Conservation (phyloP, 2,113 vertebrate species). For the Cranoglanis bouderius region DNA sequence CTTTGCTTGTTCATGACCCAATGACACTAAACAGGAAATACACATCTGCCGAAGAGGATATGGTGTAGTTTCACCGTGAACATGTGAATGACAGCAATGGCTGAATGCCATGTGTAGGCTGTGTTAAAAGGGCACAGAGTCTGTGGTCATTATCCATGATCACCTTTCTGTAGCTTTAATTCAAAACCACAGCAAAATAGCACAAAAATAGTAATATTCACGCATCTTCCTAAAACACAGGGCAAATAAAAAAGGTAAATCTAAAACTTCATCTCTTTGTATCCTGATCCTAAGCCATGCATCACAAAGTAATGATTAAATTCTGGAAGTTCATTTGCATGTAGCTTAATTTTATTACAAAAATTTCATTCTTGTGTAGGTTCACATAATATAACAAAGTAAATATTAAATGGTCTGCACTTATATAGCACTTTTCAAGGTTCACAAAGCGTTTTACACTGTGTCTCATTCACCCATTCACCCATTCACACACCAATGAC, state of each 20-base stretch:
- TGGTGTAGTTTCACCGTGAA: conserved; percentile 2
- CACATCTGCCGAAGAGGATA: conserved; percentile 42
- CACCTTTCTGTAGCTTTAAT: not conserved
- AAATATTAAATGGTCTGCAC: conserved; percentile 15
- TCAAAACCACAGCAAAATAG: not conserved
- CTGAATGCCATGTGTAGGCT: not conserved
- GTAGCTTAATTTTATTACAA: not conserved
- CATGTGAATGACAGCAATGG: conserved; percentile 1
- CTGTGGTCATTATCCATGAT: not conserved
- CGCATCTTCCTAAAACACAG: not conserved
- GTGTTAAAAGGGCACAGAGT: not conserved
- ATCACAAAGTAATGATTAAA: not conserved
- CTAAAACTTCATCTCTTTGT: not conserved
- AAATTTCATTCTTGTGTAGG: not conserved
- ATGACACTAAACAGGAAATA: conserved; percentile 15
- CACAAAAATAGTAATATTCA: not conserved
- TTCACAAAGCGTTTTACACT: no score
- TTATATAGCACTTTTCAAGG: no score
- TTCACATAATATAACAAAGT: not conserved
- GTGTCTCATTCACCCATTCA: no score
- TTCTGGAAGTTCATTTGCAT: not conserved
- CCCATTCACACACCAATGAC: no score
- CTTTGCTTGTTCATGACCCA: not conserved
- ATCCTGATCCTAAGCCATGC: not conserved
- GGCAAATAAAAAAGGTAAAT: not conserved